Conservation (phyloP, 2,797 vertebrate species). For the Oryzias sinensis region DNA sequence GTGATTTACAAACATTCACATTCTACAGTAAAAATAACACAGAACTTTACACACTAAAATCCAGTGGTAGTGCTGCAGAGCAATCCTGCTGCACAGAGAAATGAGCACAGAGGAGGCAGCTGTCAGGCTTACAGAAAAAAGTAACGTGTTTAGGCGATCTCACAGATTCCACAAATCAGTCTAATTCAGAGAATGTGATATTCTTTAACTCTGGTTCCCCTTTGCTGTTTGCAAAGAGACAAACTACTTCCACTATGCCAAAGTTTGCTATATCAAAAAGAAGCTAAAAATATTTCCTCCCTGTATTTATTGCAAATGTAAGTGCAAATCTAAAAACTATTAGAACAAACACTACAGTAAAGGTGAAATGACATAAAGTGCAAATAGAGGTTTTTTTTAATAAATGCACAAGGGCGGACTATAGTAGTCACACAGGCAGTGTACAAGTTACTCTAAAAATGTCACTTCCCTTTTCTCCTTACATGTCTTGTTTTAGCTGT, state of each 20-base stretch:
- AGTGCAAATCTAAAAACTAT: constrained; percentile 53
- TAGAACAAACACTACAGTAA: constrained; percentile 63
- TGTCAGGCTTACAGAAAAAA: constrained; percentile 36
- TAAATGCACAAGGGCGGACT: constrained; percentile 75
- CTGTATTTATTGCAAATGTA: constrained; percentile 59
- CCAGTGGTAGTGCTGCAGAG: constrained; percentile 57
- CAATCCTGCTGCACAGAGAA: constrained; percentile 38
- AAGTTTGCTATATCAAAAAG: constrained; percentile 65
- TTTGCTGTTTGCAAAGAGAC: constrained; percentile 37
- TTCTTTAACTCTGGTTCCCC: constrained; percentile 23
- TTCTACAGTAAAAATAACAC: constrained; percentile 63
- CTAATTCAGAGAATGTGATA: constrained; percentile 31
- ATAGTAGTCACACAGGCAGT: constrained; percentile 70
- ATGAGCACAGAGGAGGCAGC: constrained; percentile 45
- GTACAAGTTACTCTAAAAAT: constrained; percentile 68
- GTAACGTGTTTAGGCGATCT: constrained; percentile 18
- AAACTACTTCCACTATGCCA: constrained; percentile 48
- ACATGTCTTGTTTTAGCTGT: constrained; percentile 26
- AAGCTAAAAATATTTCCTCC: constrained; percentile 59
- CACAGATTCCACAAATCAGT: constrained; percentile 29
- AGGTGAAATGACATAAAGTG: constrained; percentile 71
- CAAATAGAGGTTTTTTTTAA: constrained; percentile 65
- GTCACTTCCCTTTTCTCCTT: constrained; percentile 61
- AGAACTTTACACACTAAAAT: constrained; percentile 49
- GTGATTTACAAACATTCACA: constrained; percentile 76